Base-by-base conservation (phyloP, 2,113 vertebrate species). In the Canis aureus region DNA sequence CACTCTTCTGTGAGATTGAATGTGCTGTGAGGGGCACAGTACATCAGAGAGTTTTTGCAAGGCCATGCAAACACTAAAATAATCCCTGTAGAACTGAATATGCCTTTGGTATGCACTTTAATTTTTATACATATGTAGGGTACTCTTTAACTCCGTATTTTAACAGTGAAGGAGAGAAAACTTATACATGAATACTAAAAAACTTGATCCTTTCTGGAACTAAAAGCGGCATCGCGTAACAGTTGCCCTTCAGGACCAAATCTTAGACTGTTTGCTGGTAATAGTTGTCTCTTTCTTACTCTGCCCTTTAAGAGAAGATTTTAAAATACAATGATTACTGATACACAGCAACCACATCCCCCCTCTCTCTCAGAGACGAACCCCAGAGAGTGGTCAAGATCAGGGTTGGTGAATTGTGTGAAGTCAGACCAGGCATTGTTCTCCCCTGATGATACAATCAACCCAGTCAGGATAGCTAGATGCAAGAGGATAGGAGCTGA, bases 111-210 rank as follows among this genome's bases (percentile, higher is more conserved):
- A n/a, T 69, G 8, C 27, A 9, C 13, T 94, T 83, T 79, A 76
- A 67, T 91, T 83, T 83, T 87, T 35, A 55, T 16, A 74, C 15
- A 80, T 25, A 12, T 62, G 19, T 10, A 83, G 49, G 35, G 80
- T 17, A 69, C 23, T 62, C 81, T 92, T 97, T 89, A 76, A 25
- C 74, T 53, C 82, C 74, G 35, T 71, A 96, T n/a, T 23, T 85
- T 51, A 96, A 87, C 20, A 81, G 84, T 88, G 59, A 83, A 83
- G 22, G n/a, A 84, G 19, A 78, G 43, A 93, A 66, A 88, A 60
- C 32, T 67, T 79, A 35, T 57, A 89, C 32, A 20, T 13, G 13
- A 93, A 35, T 64, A 66, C 79, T 62, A 60, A 94, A 88, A 89
- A 60, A 23, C 53, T 20, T 17, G 12, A 74, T 85, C 22, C 11